Conservation (phyloP, 2,797 vertebrate species). For the Adrianichthys oophorus region DNA sequence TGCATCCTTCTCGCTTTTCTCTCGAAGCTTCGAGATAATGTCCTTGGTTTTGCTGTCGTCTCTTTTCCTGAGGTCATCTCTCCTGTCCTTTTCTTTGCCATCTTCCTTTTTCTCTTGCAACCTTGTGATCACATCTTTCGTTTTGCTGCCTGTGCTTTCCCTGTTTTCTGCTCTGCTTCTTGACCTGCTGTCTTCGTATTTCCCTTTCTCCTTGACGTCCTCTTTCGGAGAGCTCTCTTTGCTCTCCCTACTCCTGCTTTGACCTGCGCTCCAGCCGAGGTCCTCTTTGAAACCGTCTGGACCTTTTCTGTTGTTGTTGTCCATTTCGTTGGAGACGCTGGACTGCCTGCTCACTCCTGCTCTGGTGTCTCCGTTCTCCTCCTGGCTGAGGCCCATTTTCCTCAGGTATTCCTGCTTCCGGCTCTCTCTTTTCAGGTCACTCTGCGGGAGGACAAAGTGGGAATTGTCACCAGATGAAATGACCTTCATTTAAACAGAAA, state of each 20-base stretch:
- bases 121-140: slow-evolving; percentile 79
- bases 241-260: slow-evolving; percentile 46
- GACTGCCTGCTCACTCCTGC: slow-evolving; percentile 49
- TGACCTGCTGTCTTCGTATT: slow-evolving; percentile 68
- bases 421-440: slow-evolving; percentile 75
- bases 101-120: slow-evolving; percentile 77
- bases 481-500: not conserved
- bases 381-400: slow-evolving; percentile 80
- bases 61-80: slow-evolving; percentile 68
- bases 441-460: slow-evolving; percentile 48
- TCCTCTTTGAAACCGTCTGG: slow-evolving; percentile 47
- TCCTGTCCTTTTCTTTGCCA: slow-evolving; percentile 68
- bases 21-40: slow-evolving; percentile 77
- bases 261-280: slow-evolving; percentile 46
- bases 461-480: not conserved
- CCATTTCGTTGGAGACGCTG: slow-evolving; percentile 51
- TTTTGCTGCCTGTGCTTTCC: slow-evolving; percentile 78
- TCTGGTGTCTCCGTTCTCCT: slow-evolving; percentile 65
- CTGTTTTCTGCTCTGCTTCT: slow-evolving; percentile 73
- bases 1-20: slow-evolving; percentile 72
- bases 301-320: slow-evolving; percentile 45
- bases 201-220: slow-evolving; percentile 71
- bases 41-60: slow-evolving; percentile 78
- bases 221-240: slow-evolving; percentile 63
- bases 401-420: slow-evolving; percentile 79